phyloP scores from a whole-genome alignment of 2,797 vertebrate genomes.

The Notolepis coatsorum region DNA sequence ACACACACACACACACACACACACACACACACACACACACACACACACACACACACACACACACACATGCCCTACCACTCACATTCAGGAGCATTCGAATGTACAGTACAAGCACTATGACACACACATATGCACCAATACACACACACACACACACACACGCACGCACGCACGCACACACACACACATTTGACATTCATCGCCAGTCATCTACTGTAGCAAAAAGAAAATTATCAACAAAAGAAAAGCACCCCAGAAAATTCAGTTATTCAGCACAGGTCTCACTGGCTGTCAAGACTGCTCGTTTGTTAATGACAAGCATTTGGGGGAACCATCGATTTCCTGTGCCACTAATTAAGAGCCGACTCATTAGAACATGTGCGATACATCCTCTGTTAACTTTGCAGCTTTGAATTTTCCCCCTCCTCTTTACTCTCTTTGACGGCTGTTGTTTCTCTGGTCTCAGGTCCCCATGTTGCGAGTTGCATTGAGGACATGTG shows the following conservation, averaged over 20 bases:
- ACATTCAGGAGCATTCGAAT: background rate
- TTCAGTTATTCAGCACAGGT: conserved; percentile 72
- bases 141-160: background rate
- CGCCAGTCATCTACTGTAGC: conserved; percentile 18
- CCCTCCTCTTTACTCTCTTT: conserved; percentile 32
- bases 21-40: background rate
- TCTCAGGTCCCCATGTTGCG: conserved; percentile 14
- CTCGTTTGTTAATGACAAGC: conserved; percentile 80
- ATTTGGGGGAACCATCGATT: conserved; percentile 77
- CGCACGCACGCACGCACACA: conserved; percentile 7
- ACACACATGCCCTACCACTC: background rate
- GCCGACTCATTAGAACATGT: conserved; percentile 77
- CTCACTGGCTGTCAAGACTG: conserved; percentile 63
- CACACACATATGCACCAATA: background rate
- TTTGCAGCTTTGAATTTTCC: conserved; percentile 43
- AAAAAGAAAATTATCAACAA: no score
- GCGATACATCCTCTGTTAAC: conserved; percentile 68
- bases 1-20: background rate
- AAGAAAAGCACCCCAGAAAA: no score
- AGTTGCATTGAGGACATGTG: no score
- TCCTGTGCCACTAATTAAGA: conserved; percentile 81
- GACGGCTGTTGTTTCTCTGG: conserved; percentile 45
- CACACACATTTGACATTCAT: background rate
- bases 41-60: background rate
- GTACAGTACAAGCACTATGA: no score